Base-by-base conservation (phyloP, 1,140 invertebrate genomes). In the Bombus turneri region DNA sequence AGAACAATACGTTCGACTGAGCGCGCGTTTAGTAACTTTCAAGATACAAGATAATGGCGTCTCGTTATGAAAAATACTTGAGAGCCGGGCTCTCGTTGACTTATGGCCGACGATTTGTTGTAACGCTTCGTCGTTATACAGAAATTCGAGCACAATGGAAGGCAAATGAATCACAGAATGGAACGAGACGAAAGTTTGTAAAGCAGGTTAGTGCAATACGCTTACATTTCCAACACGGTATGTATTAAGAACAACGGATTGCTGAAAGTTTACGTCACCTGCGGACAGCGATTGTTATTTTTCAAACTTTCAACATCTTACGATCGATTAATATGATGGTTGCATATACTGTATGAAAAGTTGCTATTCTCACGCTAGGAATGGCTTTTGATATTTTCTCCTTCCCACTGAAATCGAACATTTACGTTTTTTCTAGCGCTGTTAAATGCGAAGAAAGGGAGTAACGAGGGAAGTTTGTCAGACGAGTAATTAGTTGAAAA, bases 91-190 rank as follows among this genome's bases (percentile, higher is more conserved):
- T 25, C 31, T 9, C 18, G 43, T 41, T 68, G 37, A 77, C 75
- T 77, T 59, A 77, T 28, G 82, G 64, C 15, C 34, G 74, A 41
- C 62, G 73, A 83, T 83, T 83, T 74, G 39, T 31, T 47, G 53
- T 22, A 47, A 74, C 80, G 69, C 22, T 82, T 74, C 53, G 57
- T 72, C 41, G 53, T 62, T 37, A 43, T n/a, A 31, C 18, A 69
- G n/a, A 10, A 28, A 9, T 18, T 4, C 22, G 39, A 41, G 12
- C 22, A 62, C 41, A 75, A 66, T 73, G 22, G 57, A 28, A n/a
- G 22, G 31, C 68, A 71, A 4, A 43, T 12, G 28, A 53, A 37
- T 62, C 72, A 53, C 9, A 28, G 47, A 31, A 37, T 5, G 28
- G 10, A 25, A 34, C 41, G 25, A 31, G 39, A 64, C n/a, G 53